These are phyloP conservation scores for Tetranychus piercei DNA, from an alignment of 2,888 invertebrate genomes.

Conservation along the genomic window DNA sequence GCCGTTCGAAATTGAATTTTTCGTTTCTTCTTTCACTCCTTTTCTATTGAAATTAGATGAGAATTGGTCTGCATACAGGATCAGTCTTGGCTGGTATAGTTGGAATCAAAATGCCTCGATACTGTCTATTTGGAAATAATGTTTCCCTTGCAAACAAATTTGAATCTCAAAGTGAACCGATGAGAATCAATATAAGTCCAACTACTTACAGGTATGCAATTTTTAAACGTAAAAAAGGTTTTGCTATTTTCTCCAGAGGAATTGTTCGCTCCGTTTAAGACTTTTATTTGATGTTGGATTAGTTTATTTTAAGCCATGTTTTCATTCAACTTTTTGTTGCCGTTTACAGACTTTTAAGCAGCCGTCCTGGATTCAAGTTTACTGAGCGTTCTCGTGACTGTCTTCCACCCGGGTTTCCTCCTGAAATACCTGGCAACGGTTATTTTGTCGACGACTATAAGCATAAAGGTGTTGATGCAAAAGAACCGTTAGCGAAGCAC, in stretches of 20 bases:
- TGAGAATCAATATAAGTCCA: constrained; percentile 77
- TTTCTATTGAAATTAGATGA: constrained; percentile 48
- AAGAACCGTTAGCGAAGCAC: constrained; percentile 46
- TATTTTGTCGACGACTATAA: constrained; percentile 63
- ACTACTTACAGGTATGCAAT: constrained; percentile 66
- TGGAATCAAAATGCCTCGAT: constrained; percentile 77
- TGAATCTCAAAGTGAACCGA: constrained; percentile 76
- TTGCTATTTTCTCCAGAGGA: background rate
- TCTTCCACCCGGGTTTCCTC: constrained; percentile 65
- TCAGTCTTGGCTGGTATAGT: constrained; percentile 83
- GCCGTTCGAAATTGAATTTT: too few relatives aligned
- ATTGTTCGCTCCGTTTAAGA: too few relatives aligned
- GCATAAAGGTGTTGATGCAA: constrained; percentile 46
- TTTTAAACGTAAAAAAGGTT: background rate
- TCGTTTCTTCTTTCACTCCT: background rate
- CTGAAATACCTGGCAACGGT: constrained; percentile 57
- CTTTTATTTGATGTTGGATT: too few relatives aligned
- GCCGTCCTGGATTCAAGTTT: constrained; percentile 55
- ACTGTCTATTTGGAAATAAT: constrained; percentile 85
- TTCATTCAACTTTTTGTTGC: background rate
- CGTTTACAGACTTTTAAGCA: constrained; percentile 48
- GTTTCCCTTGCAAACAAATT: constrained; percentile 89
- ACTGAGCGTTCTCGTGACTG: constrained; percentile 54
- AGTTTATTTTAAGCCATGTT: too few relatives aligned
- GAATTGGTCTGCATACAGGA: constrained; percentile 82